phyloP scores from a whole-genome alignment of 2,113 vertebrate genomes.

The Thryonomys swinderianus region DNA sequence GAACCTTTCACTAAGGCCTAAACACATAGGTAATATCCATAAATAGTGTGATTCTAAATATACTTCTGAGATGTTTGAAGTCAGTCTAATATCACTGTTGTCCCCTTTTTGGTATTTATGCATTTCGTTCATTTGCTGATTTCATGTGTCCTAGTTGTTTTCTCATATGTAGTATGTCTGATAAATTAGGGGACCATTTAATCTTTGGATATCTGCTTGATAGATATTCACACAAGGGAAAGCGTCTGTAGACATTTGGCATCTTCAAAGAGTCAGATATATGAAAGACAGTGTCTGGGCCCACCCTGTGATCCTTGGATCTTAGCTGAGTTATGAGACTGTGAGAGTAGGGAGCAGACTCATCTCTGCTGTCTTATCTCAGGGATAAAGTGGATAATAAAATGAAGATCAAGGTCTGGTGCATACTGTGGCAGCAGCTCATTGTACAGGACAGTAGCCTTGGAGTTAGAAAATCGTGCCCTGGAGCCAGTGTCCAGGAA shows the following conservation, averaged over 20 bases:
- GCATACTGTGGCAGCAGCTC: neutral
- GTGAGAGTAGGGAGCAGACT: neutral
- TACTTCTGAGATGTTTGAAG: constrained; percentile 10
- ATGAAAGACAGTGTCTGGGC: neutral
- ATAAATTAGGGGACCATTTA: neutral
- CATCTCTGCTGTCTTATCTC: neutral
- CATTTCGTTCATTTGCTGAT: constrained; percentile 1
- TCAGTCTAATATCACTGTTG: neutral
- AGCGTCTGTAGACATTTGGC: neutral
- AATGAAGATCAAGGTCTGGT: neutral
- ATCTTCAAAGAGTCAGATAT: neutral
- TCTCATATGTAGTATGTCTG: neutral
- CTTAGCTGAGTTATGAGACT: neutral
- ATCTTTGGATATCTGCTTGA: neutral
- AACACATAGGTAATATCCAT: neutral
- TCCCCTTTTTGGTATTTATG: neutral
- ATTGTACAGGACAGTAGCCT: neutral
- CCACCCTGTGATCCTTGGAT: neutral
- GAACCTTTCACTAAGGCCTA: neutral
- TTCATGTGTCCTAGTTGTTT: neutral
- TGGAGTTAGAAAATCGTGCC: neutral
- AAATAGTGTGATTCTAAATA: constrained; percentile 6
- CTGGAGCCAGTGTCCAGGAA: neutral
- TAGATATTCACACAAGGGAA: neutral
- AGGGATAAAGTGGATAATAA: neutral